Evolutionary conservation across 1,140 invertebrate species (phyloP).

Genomic region (Drosophila saltans): DNA sequence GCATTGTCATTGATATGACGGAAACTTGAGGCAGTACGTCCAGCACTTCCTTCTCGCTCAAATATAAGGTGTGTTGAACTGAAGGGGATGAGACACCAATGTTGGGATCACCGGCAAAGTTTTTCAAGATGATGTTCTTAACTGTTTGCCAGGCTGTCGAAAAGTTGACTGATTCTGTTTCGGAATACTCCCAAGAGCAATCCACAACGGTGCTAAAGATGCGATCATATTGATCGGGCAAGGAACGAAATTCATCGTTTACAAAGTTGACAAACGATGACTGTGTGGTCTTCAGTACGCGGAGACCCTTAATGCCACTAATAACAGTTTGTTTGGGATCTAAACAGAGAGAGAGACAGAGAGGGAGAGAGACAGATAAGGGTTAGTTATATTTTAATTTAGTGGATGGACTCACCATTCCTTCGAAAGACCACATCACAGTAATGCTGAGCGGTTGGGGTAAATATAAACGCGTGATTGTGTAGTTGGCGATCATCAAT

Average conservation of each 20-base stretch:
- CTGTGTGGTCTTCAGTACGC: conserved; percentile 90
- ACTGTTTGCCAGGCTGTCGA: conserved; percentile 87
- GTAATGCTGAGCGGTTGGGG: conserved; percentile 86
- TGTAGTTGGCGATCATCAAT: conserved; percentile 84
- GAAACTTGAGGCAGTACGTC: conserved; percentile 87
- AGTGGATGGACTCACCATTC: conserved; percentile 85
- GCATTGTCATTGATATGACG: conserved; percentile 89
- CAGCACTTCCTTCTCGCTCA: conserved; percentile 87
- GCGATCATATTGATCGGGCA: conserved; percentile 89
- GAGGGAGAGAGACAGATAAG: no score
- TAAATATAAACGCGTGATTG: conserved; percentile 90
- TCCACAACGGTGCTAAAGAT: conserved; percentile 89
- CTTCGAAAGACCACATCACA: conserved; percentile 87
- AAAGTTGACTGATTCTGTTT: conserved; percentile 86
- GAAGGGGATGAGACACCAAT: conserved; percentile 88
- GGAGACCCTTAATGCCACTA: conserved; percentile 87
- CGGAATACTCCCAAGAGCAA: conserved; percentile 88
- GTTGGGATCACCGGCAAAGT: conserved; percentile 89
- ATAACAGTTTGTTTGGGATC: conserved; percentile 85
- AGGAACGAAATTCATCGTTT: conserved; percentile 89
- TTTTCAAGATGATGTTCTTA: conserved; percentile 87
- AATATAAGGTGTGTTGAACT: conserved; percentile 90
- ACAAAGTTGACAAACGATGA: conserved; percentile 91
- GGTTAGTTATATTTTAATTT: neutral
- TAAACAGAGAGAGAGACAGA: neutral